These are phyloP conservation scores for Gallinago stenura DNA, from an alignment of 2,797 vertebrate species.

Conservation along the genomic window DNA sequence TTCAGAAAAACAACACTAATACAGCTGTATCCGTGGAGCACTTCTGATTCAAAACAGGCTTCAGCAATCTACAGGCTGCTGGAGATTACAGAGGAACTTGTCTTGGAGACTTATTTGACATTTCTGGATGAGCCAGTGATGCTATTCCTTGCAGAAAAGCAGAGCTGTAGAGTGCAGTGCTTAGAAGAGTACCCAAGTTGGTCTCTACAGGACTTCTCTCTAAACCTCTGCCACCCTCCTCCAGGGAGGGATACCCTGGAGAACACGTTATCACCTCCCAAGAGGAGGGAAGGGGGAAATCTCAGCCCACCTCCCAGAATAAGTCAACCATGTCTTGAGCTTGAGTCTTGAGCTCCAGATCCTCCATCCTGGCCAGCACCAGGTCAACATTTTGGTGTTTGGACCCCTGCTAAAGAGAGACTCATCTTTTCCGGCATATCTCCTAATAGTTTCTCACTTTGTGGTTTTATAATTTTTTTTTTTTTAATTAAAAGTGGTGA, in stretches of 20 bases:
- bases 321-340: neutral
- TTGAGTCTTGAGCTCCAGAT: neutral
- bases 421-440: accelerated
- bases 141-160: neutral
- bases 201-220: neutral
- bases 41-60: neutral
- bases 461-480: neutral
- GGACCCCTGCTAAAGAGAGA: neutral
- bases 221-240: neutral
- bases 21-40: neutral
- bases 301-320: neutral
- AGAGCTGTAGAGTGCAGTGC: neutral
- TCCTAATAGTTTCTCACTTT: neutral
- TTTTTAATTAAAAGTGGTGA: neutral
- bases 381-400: neutral
- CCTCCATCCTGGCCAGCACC: neutral
- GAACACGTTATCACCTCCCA: accelerated
- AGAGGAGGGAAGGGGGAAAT: neutral
- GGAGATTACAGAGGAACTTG: neutral
- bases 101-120: neutral
- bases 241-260: neutral
- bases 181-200: neutral
- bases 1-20: neutral
- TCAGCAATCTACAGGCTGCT: neutral
- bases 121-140: neutral